These are phyloP conservation scores for Acronicta leporina DNA, from an alignment of 2,888 invertebrate genomes.

Conservation along the genomic window DNA sequence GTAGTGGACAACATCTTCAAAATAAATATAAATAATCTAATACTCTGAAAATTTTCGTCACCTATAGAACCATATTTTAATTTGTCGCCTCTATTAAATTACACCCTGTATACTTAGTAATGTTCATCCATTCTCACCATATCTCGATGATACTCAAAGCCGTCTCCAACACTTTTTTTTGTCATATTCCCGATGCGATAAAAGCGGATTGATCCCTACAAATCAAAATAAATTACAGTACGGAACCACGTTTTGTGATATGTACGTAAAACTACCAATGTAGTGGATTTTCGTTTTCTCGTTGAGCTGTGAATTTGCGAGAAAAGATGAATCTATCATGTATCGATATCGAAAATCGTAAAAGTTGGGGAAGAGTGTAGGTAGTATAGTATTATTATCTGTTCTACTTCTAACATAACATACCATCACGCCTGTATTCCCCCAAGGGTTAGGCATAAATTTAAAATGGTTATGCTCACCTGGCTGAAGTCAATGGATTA, in stretches of 20 bases:
- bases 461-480: no score
- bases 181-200: constrained; percentile 9
- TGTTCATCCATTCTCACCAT: background rate
- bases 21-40: no score
- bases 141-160: background rate
- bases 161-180: background rate
- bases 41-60: no score
- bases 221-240: constrained; percentile 28
- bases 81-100: no score
- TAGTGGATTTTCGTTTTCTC: constrained; percentile 30
- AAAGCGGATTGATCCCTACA: constrained; percentile 24
- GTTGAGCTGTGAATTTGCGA: background rate
- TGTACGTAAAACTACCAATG: constrained; percentile 22
- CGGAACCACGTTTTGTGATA: constrained; percentile 9
- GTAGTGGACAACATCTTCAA: no score
- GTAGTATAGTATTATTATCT: no score
- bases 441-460: no score
- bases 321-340: constrained; percentile 9
- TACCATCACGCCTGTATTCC: no score
- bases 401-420: no score
- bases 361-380: constrained; percentile 4
- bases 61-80: no score
- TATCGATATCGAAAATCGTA: constrained; percentile 14
- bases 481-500: no score
- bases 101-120: no score